These are phyloP conservation scores for Synanthedon formicaeformis DNA, from an alignment of 2,888 invertebrate genomes.

Conservation along the genomic window DNA sequence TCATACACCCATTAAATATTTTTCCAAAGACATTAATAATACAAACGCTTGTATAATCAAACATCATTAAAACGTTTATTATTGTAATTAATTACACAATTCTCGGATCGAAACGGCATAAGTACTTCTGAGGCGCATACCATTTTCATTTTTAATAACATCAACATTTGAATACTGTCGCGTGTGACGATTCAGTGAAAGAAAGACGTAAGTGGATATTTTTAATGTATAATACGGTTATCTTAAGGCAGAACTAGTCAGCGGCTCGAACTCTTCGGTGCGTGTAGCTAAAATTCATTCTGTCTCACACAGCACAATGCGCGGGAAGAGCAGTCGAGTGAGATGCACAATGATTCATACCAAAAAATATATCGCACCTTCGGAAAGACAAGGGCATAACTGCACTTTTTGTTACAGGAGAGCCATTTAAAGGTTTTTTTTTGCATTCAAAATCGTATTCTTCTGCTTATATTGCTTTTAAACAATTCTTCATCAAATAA, in stretches of 20 bases:
- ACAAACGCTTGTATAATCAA: not conserved
- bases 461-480: too few species aligned
- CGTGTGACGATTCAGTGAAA: not conserved
- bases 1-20: not conserved
- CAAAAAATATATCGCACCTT: too few species aligned
- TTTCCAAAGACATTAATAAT: not conserved
- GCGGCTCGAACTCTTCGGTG: too few species aligned
- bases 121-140: not conserved
- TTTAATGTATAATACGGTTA: not conserved
- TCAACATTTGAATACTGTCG: not conserved
- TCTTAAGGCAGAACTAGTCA: not conserved
- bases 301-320: too few species aligned
- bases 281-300: too few species aligned
- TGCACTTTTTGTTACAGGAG: too few species aligned
- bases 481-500: too few species aligned
- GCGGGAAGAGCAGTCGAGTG: too few species aligned
- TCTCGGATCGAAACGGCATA: not conserved
- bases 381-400: too few species aligned
- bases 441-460: too few species aligned
- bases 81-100: constrained; percentile 8
- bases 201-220: not conserved
- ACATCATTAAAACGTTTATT: not conserved
- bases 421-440: too few species aligned
- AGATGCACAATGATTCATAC: too few species aligned
- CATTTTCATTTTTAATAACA: not conserved